Base-by-base conservation (phyloP, 1,140 invertebrate genomes). In the Rhopalosiphum maidis region DNA sequence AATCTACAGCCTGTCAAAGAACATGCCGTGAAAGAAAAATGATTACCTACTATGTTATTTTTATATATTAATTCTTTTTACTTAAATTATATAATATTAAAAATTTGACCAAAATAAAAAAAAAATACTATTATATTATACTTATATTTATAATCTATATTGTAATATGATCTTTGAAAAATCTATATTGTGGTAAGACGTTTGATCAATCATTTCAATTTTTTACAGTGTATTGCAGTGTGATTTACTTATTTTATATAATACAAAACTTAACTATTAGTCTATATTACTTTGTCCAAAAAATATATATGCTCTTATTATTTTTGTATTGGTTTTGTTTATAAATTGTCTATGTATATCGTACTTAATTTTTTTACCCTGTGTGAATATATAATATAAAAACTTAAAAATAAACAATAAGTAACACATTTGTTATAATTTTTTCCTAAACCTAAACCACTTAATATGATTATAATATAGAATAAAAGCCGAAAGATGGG, bases 1-100 rank as follows among this genome's bases (percentile, higher is more conserved):
- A 93, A 82, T 93, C 91, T 93, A n/a, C 48, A 93, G 25, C 37
- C 91, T 18, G 91, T 93, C 23, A 85, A 85, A 93, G 91, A 93
- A 86, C n/a, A 86, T 30, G 23, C 48, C 35, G 51, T n/a, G 4
- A 93, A 93, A 82, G 91, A 93, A 93, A 93, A 93, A 41, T 93
- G 48, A 85, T 41, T n/a, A 86, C 60, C 6, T 23, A 37, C 21
- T 23, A n/a, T n/a, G 68, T 93, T 86, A 21, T 85, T 83, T 85
- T 48, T 51, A 15, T 54, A 51, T n/a, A n/a, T 30, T 25, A 37
- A 83, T 30, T 41, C 7, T 55, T 21, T 54, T 48, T 86, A 55
- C 23, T 54, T 51, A 85, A 54, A 93, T 85, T 86, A 85, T 93
- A 86, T 51, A 83, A 37, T 82, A 22, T 91, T 91, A 91, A 83